Percentiles rank a stretch among this genome's conserved stretches.
phyloP scores from a whole-genome alignment of 2,888 invertebrate genomes.

The Orthonychiurus folsomi region DNA sequence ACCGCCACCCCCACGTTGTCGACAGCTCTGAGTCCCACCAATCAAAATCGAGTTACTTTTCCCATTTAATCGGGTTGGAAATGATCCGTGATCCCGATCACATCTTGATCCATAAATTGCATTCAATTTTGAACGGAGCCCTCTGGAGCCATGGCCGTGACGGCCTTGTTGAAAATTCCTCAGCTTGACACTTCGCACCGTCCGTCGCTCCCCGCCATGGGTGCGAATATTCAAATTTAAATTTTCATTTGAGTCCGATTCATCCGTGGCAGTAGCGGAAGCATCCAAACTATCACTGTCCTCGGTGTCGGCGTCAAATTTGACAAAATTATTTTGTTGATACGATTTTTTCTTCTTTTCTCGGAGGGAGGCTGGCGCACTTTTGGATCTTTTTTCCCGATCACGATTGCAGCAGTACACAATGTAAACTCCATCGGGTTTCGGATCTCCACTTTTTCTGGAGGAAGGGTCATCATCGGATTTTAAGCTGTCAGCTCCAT shows the following conservation, averaged over 20 bases:
- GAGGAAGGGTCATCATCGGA: neutral
- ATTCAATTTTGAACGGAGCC: slow-evolving; percentile 34
- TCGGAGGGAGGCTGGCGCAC: slow-evolving; percentile 31
- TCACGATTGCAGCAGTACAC: slow-evolving; percentile 32
- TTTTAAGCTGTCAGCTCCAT: neutral
- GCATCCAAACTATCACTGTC: neutral
- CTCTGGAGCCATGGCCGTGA: slow-evolving; percentile 15
- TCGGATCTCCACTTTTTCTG: neutral
- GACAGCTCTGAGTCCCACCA: neutral
- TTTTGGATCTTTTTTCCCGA: slow-evolving; percentile 23
- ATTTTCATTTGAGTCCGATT: slow-evolving; percentile 17
- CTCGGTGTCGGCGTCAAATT: neutral
- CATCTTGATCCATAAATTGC: slow-evolving; percentile 22
- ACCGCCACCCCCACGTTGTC: too few relatives aligned
- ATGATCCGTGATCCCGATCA: slow-evolving; percentile 8
- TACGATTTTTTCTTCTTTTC: slow-evolving; percentile 6
- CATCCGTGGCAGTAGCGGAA: slow-evolving; percentile 15
- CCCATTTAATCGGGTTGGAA: slow-evolving; percentile 15
- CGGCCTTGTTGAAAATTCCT: slow-evolving; percentile 22
- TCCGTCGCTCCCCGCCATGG: slow-evolving; percentile 18
- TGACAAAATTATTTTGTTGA: slow-evolving; percentile 6
- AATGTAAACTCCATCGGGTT: slow-evolving; percentile 35
- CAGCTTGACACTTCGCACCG: slow-evolving; percentile 37
- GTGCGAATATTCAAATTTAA: slow-evolving; percentile 9
- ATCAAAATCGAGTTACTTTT: neutral